These are phyloP conservation scores for Globodera rostochiensis DNA, from an alignment of 1,140 invertebrate genomes.

Conservation along the genomic window DNA sequence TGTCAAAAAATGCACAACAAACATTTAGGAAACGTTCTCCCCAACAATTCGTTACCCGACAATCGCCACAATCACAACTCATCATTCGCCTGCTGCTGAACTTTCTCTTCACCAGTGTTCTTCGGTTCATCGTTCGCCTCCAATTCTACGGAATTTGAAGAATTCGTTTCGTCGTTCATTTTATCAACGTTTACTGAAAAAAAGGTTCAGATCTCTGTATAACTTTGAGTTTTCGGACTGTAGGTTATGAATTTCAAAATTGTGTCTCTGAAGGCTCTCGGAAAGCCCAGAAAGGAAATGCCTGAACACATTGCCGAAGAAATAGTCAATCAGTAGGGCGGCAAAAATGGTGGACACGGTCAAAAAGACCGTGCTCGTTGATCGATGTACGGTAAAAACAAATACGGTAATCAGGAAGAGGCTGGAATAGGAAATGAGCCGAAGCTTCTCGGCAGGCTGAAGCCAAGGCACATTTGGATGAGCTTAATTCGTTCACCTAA, in stretches of 20 bases:
- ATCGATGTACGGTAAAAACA: conserved; percentile 48
- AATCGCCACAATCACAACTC: background rate
- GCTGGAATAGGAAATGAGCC: conserved; percentile 52
- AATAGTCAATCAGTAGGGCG: conserved; percentile 44
- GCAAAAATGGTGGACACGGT: conserved; percentile 40
- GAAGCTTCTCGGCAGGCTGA: conserved; percentile 52
- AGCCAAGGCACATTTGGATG: conserved; percentile 33
- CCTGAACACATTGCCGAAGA: conserved; percentile 21
- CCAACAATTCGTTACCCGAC: background rate
- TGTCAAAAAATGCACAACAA: background rate
- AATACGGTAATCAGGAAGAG: conserved; percentile 51
- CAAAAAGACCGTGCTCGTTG: conserved; percentile 41
- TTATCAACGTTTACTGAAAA: background rate
- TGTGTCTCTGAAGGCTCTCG: background rate
- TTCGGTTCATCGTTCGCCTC: background rate
- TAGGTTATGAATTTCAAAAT: background rate
- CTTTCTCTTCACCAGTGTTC: background rate
- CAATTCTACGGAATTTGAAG: background rate
- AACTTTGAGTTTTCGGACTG: background rate
- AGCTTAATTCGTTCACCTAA: conserved; percentile 42
- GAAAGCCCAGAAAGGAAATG: conserved; percentile 7
- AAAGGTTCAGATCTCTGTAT: background rate
- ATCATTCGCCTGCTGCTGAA: background rate
- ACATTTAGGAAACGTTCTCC: background rate
- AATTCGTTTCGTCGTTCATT: background rate